Percentiles rank a stretch among this genome's conserved stretches.
Conservation (phyloP, 2,888 invertebrate species). For the Nephrocerus scutellatus region DNA sequence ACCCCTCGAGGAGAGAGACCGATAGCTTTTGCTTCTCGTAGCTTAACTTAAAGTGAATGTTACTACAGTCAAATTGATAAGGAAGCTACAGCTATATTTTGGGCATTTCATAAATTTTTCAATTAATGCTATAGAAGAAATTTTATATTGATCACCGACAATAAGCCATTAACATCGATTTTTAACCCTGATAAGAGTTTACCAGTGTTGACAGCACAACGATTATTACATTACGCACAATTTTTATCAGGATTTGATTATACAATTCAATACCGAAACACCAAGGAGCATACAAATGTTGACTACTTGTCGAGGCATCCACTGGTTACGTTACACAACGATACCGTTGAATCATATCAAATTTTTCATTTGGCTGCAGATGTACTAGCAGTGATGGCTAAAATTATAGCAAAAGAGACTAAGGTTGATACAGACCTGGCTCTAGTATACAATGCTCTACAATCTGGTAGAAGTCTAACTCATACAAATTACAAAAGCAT, state of each 20-base stretch:
- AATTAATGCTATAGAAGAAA: constrained; percentile 16
- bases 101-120: constrained; percentile 14
- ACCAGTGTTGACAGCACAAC: constrained; percentile 17
- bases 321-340: no score
- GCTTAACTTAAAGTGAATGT: constrained; percentile 16
- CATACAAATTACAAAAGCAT: no score
- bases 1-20: constrained; percentile 12
- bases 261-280: constrained; percentile 16
- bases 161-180: constrained; percentile 15
- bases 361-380: no score
- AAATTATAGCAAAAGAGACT: no score
- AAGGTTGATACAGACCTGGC: no score
- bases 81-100: constrained; percentile 19
- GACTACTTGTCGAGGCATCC: no score
- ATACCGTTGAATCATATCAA: no score
- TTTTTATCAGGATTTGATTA: constrained; percentile 21
- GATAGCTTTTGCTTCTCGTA: constrained; percentile 21
- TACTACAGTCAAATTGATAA: constrained; percentile 22
- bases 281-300: constrained; percentile 13
- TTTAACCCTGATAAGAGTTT: constrained; percentile 18
- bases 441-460: no score
- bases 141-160: constrained; percentile 18
- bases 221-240: constrained; percentile 19
- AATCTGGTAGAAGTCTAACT: no score
- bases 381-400: no score